Evolutionary conservation across 35 echinoderm and acorn worm species (phyloP).

Genomic region (Ophiothrix spiculata): DNA sequence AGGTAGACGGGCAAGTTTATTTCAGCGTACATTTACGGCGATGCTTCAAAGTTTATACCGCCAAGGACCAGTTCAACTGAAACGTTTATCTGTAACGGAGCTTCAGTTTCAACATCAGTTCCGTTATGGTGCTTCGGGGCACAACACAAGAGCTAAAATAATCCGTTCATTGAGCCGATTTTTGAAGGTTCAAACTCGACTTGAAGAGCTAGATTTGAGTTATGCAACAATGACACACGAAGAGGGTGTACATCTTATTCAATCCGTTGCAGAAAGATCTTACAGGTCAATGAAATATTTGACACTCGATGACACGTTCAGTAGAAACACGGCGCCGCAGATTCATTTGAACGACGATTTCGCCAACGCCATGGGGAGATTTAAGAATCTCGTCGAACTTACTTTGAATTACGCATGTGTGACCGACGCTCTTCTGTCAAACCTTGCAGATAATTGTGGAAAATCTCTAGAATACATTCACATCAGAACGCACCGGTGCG

Average conservation of each 20-base stretch:
- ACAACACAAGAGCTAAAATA: conserved; percentile 42
- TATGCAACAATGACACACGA: conserved; percentile 52
- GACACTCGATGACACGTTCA: conserved; percentile 67
- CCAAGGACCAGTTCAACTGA: conserved; percentile 71
- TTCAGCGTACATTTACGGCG: conserved; percentile 72
- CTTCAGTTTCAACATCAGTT: conserved; percentile 70
- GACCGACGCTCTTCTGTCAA: conserved; percentile 45
- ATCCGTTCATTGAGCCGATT: conserved; percentile 67
- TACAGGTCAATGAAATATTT: conserved; percentile 31
- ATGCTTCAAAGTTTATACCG: conserved; percentile 79
- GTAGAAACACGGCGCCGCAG: conserved; percentile 20
- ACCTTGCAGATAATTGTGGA: conserved; percentile 13
- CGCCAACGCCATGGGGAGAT: conserved; percentile 35
- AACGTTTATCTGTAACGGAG: conserved; percentile 62
- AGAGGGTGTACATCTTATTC: conserved; percentile 53
- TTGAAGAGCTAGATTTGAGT: conserved; percentile 57
- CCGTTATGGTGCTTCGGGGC: conserved; percentile 19
- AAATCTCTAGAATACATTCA: conserved; percentile 42
- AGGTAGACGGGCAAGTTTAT: conserved; percentile 34
- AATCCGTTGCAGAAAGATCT: conserved; percentile 22
- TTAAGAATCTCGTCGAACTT: conserved; percentile 35
- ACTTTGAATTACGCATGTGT: conserved; percentile 67
- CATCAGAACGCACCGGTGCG: conserved; percentile 48
- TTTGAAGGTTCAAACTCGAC: conserved; percentile 38
- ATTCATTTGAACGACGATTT: conserved; percentile 20